Evolutionary conservation across 2,113 vertebrate genomes (phyloP), one percentile per base, ranked within the genome.

Genomic region (Xenopus laevis): DNA sequence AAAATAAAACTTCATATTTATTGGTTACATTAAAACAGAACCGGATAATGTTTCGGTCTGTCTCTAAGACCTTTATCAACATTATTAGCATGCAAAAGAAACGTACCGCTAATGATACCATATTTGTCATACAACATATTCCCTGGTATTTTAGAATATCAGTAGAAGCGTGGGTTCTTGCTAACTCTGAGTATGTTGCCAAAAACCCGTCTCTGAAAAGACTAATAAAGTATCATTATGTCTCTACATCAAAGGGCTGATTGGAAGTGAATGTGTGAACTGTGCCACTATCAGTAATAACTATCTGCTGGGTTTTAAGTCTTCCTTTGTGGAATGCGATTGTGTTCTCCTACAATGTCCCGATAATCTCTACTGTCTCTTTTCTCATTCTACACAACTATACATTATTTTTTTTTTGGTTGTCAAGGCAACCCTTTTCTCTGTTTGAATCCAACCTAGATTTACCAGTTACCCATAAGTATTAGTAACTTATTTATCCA

Each of bases 341-440:
- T 68, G 68, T 75, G 73, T 75, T 75, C 66, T 57, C 53, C 59
- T 44, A 68, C 62, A 69, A 75, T 75, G 52, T 27, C 20, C 58
- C 52, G 59, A 68, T 75, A 75, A 75, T 75, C 73, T 65, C 73
- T 63, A 75, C 73, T 63, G 73, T 68, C 73, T 62, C 59, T 61
- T 68, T 57, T 52, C 62, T 68, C 47, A 69, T 69, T 75, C 46
- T 44, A 55, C 57, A 63, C 68, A 61, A 57, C 62, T 69, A 69
- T 69, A 75, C 65, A 75, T 62, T 68, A 68, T 40, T 61, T 62
- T 68, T 68, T 47, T 13, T 23, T 15, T 9, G 55, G 72, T 75
- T 17, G 13, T 65, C 59, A 75, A 68, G 73, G 40, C 65, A 75
- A 75, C 73, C 27, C 12, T 50, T 50, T 52, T 58, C 13, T 53